A percentile compares a stretch with the other conserved stretches of the same genome.
Conservation (phyloP, 2,797 vertebrate genomes). For the Rhynchonycteris naso region DNA sequence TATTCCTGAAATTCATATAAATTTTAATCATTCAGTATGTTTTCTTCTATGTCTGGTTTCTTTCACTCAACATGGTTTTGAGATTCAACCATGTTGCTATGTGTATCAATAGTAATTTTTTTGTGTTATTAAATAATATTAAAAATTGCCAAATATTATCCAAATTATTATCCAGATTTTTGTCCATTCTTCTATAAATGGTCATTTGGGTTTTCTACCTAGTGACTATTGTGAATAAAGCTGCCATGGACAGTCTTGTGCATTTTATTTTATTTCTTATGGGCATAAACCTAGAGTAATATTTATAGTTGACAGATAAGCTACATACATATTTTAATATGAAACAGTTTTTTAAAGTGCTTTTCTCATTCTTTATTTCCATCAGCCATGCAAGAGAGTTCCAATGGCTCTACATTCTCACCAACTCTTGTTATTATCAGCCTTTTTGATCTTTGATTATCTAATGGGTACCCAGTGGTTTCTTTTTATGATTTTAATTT, state of each 20-base stretch:
- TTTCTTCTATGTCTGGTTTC: background rate
- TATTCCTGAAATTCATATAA: background rate
- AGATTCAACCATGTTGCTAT: background rate
- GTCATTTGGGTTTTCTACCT: background rate
- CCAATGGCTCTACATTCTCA: background rate
- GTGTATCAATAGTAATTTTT: background rate
- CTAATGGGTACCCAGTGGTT: background rate
- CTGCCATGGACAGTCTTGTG: background rate
- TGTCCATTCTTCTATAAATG: background rate
- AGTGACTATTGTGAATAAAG: background rate
- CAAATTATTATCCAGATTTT: background rate
- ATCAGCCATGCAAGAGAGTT: background rate
- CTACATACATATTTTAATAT: background rate
- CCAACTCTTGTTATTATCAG: background rate
- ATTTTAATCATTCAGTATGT: background rate
- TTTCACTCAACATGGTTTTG: background rate
- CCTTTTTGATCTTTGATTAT: background rate
- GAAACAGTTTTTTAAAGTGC: background rate
- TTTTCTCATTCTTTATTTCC: background rate
- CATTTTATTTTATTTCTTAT: background rate
- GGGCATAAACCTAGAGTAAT: background rate
- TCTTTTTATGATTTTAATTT: background rate
- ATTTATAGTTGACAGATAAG: background rate
- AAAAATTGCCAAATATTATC: background rate
- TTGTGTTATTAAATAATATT: background rate